Evolutionary conservation across 2,888 invertebrate genomes (phyloP), one percentile per base, ranked within the genome.

Genomic region (Hirtodrosophila duncani): DNA sequence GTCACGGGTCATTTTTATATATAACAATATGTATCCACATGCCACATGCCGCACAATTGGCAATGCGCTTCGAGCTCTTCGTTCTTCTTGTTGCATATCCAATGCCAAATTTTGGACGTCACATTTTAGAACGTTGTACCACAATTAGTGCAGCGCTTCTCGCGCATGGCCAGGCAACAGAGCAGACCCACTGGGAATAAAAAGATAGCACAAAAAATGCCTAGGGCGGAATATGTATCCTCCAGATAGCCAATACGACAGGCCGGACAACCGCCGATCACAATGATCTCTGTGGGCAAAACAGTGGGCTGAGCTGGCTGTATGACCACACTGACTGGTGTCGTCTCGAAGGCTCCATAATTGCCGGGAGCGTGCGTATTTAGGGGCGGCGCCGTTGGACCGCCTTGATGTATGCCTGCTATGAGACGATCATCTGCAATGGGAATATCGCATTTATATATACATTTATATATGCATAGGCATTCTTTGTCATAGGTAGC

Each of bases 231-330:
- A 85, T 92, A 96, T 82, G 95, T 94, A 72, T 96, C 95, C 87
- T 96, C 94, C 27, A 96, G 88, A 16, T 94, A 90, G 9, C 96
- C 97, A 51, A 96, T 94, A 66, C 96, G 89, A 83, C 96, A 97
- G 1, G 94, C 93, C 1, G 96, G 96, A 85, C 96, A 97, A 2
- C 93, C 94, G 0, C 95, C 95, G 0, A 96, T 92, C 0, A 95
- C 88, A 57, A 96, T 92, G 23, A 96, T 94, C 58, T 94, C 92
- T 2, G 92, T 91, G 37, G 92, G 91, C 59, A 92, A 89, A 36
- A 92, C 88, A 18, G 91, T 89, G 0, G 65, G 56, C 3, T 89
- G 89, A 3, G 87, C 84, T 1, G 86, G 84, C 17, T 85, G 81
- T 7, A 88, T 87, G 2, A 83, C 66, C 36, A 92, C 90, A 48